Base-by-base conservation (phyloP, 2,113 vertebrate species). In the Oophaga pumilio region DNA sequence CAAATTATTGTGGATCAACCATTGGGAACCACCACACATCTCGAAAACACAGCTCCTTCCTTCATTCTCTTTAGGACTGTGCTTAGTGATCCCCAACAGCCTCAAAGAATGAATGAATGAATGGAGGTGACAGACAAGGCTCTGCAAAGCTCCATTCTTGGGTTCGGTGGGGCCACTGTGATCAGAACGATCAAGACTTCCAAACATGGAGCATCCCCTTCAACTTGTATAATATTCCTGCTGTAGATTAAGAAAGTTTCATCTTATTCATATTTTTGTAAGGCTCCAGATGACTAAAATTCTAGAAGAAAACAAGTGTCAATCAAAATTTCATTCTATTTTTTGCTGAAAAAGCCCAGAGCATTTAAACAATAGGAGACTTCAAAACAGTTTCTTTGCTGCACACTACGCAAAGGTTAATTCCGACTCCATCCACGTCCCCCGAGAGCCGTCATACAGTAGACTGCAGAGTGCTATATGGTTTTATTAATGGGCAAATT, bases 401-500 rank as follows among this genome's bases (percentile, higher is more conserved):
- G 8, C 84, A 85, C 33, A 64, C 57, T 49, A 62, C 9, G 17
- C 26, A 62, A 85, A 85, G 68, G 53, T 60, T 85, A 85, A 85
- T 62, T 59, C 53, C 15, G 71, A 50, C 82, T 85, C 56, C 84
- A 76, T 62, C 22, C 53, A 49, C n/a, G 84, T 59, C 20, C 26
- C 68, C 18, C 0, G 71, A 49, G 28, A 85, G 71, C 18, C n/a
- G 26, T 76, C 20, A 49, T 22, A 73, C 24, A 28, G 64, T 56
- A 71, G 68, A 68, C 57, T 33, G 28, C 50, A 76, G 33, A 76
- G 56, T 62, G 28, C 71, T 85, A 49, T 76, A 62, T 85, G 71
- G 69, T 76, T 85, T 76, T 62, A 76, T 76, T 77, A 85, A 85
- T 76, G 73, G 74, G 57, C 76, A 69, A 53, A 86, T 68, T 33